Percentiles rank a stretch among this genome's conserved stretches.
These are phyloP conservation scores for Microtus richardsoni DNA, from an alignment of 2,113 vertebrate genomes.

Conservation along the genomic window DNA sequence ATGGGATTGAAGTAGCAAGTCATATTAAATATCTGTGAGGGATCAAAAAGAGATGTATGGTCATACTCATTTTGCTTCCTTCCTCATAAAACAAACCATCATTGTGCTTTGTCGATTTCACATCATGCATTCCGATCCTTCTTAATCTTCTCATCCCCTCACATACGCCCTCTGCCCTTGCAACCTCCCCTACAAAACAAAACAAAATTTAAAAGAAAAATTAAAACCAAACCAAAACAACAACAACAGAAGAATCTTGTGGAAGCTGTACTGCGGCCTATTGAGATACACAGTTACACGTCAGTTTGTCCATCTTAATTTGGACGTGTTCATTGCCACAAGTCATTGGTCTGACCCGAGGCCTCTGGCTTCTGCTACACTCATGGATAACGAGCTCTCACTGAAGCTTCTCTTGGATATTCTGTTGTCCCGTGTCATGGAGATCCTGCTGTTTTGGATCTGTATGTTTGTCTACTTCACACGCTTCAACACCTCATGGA, in stretches of 20 bases:
- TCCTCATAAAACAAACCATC: not conserved
- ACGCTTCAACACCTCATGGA: not conserved
- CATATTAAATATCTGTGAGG: not conserved
- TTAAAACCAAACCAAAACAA: not conserved
- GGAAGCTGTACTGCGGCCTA: not conserved
- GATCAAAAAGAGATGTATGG: not conserved
- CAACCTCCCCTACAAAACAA: not conserved
- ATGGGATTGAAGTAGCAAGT: not conserved
- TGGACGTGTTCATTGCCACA: not conserved
- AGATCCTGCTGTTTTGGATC: not conserved
- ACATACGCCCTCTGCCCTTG: not conserved
- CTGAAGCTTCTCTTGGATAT: not conserved
- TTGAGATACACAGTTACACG: not conserved
- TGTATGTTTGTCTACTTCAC: not conserved
- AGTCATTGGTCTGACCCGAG: not conserved
- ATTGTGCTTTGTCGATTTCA: not conserved
- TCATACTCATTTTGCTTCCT: no score
- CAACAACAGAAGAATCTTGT: not conserved
- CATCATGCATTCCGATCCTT: not conserved
- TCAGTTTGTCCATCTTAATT: not conserved
- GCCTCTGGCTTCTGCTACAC: not conserved
- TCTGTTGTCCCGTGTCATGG: not conserved
- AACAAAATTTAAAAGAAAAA: not conserved
- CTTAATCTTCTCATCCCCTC: not conserved
- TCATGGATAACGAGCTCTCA: not conserved